Conservation (phyloP, 2,888 invertebrate species). For the Nematopogon swammerdamellus region DNA sequence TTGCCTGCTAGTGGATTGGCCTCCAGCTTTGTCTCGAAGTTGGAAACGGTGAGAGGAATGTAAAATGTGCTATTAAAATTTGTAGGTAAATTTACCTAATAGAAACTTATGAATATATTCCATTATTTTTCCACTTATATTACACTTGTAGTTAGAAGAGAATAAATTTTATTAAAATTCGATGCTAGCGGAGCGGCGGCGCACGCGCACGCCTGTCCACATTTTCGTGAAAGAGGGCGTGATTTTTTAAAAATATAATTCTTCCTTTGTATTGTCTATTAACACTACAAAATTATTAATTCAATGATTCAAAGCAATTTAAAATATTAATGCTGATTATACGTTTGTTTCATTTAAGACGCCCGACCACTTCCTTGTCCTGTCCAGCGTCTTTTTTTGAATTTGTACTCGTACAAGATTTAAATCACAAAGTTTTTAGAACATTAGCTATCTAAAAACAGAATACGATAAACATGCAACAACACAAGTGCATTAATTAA, state of each 20-base stretch:
- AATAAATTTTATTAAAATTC: background rate
- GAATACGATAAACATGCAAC: no score
- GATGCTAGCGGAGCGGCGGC: background rate
- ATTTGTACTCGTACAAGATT: no score
- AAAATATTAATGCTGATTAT: conserved; percentile 57
- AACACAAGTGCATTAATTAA: no score
- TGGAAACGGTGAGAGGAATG: no score
- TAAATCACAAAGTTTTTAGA: no score
- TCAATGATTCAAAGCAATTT: conserved; percentile 56
- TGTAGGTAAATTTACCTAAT: background rate
- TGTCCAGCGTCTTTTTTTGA: no score
- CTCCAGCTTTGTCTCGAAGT: no score
- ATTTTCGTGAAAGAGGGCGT: conserved; percentile 19
- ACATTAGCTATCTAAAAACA: no score
- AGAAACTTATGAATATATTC: background rate
- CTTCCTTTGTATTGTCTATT: conserved; percentile 55
- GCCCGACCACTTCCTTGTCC: conserved; percentile 1
- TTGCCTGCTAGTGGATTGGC: no score
- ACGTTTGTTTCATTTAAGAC: conserved; percentile 33
- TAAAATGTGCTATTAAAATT: background rate
- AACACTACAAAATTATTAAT: conserved; percentile 38
- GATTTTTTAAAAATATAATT: conserved; percentile 39
- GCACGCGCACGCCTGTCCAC: background rate
- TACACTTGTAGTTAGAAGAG: conserved; percentile 1
- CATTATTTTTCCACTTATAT: background rate